Evolutionary conservation across 2,113 vertebrate species (phyloP).

Genomic region (Sterna hirundo): DNA sequence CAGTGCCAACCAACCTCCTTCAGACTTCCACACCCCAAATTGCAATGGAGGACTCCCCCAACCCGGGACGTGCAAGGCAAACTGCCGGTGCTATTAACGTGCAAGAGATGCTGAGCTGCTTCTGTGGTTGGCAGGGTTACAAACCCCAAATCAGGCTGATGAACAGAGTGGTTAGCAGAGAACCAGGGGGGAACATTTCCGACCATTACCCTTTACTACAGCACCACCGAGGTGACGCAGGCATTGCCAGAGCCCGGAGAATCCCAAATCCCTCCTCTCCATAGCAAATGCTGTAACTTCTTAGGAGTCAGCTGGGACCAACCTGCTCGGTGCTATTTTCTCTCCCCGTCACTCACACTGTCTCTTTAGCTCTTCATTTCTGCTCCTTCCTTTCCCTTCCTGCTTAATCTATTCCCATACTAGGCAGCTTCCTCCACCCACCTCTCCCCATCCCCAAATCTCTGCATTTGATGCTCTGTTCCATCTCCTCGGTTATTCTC

Average conservation of each 20-base stretch:
- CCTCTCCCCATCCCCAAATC: neutral
- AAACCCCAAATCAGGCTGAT: neutral
- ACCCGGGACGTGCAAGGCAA: neutral
- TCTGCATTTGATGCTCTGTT: neutral
- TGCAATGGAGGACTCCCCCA: too few species aligned
- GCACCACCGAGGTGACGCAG: neutral
- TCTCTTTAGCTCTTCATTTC: neutral
- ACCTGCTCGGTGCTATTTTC: conserved; percentile 5
- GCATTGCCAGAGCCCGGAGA: neutral
- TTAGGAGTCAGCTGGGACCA: neutral
- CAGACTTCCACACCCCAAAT: rapidly evolving
- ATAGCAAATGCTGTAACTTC: neutral
- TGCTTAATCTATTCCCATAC: neutral
- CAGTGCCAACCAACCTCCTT: neutral
- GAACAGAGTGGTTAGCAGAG: neutral
- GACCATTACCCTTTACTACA: neutral
- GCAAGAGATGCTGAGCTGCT: neutral
- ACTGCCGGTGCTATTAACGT: neutral
- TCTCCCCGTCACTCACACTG: neutral
- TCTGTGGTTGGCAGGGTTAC: neutral
- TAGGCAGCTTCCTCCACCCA: conserved; percentile 44
- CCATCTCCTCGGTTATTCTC: conserved; percentile 20
- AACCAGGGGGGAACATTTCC: neutral
- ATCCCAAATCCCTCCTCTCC: neutral
- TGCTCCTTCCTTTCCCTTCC: conserved; percentile 1